Conservation (phyloP, 1,140 invertebrate genomes). For the Sarcophaga bullata region DNA sequence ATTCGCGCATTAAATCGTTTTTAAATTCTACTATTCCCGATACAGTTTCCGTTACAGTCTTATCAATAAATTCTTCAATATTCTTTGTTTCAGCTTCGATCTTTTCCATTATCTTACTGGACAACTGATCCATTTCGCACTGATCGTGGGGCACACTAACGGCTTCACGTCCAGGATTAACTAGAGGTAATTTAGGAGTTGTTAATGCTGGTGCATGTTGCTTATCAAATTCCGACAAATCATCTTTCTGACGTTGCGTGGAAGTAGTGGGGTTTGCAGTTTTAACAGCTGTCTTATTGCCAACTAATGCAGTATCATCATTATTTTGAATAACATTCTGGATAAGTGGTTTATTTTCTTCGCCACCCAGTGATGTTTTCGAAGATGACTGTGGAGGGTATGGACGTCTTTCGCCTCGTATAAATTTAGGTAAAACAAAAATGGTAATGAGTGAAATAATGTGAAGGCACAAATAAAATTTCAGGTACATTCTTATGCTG, state of each 20-base stretch:
- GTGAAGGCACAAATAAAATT: conserved; percentile 73
- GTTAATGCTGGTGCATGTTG: conserved; percentile 42
- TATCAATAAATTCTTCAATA: conserved; percentile 66
- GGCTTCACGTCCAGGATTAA: conserved; percentile 54
- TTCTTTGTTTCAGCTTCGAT: conserved; percentile 64
- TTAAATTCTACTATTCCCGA: conserved; percentile 65
- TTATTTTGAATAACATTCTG: conserved; percentile 51
- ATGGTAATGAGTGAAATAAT: conserved; percentile 69
- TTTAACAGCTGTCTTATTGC: not conserved
- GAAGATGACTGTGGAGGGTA: conserved; percentile 22
- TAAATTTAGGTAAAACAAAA: conserved; percentile 67
- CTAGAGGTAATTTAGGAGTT: conserved; percentile 42
- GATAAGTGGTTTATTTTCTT: conserved; percentile 36
- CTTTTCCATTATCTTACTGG: conserved; percentile 63
- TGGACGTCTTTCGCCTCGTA: conserved; percentile 55
- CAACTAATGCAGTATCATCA: not conserved
- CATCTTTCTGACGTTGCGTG: conserved; percentile 44
- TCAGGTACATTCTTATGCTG: conserved; percentile 75
- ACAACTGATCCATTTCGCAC: conserved; percentile 64
- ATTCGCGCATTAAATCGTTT: conserved; percentile 64
- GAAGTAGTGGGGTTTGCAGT: conserved; percentile 43
- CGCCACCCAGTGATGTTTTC: conserved; percentile 25
- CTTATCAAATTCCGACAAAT: conserved; percentile 32
- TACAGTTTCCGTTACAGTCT: conserved; percentile 65
- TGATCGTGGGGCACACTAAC: conserved; percentile 62